These are phyloP conservation scores for Lasioglossum leucozonium DNA, from an alignment of 2,888 invertebrate genomes.

Conservation along the genomic window DNA sequence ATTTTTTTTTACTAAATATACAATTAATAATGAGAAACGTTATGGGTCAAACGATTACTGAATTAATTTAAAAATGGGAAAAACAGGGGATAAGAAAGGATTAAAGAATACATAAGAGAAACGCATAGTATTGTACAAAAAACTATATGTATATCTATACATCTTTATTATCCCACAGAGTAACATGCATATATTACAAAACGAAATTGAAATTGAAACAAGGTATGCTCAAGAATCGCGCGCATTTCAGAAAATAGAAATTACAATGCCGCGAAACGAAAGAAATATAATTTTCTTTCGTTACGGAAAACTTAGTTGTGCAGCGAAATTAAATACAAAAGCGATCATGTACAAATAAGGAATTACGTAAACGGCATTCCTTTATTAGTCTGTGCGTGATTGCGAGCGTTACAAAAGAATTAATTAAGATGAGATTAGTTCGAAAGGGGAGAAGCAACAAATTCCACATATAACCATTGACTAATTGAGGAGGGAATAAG, in stretches of 20 bases:
- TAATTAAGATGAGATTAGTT: conserved; percentile 32
- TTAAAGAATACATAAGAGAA: conserved; percentile 17
- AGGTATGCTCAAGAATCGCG: background rate
- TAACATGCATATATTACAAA: conserved; percentile 13
- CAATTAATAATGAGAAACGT: background rate
- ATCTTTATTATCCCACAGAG: conserved; percentile 37
- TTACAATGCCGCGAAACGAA: background rate
- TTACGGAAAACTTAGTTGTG: background rate
- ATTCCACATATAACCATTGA: conserved; percentile 30
- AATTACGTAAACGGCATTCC: conserved; percentile 5
- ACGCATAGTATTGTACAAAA: conserved; percentile 13
- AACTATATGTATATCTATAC: conserved; percentile 4
- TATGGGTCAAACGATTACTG: conserved; percentile 5
- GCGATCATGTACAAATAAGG: background rate
- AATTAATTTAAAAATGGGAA: conserved; percentile 11
- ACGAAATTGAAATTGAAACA: conserved; percentile 3
- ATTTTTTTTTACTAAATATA: background rate
- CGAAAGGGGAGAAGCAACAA: conserved; percentile 16
- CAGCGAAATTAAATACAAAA: background rate
- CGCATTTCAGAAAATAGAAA: background rate
- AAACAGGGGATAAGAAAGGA: background rate
- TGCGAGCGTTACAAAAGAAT: conserved; percentile 24
- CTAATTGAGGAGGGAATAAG: conserved; percentile 6
- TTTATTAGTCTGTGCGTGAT: background rate
- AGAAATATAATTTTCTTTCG: background rate